Conservation (phyloP, 92 coral and sea anemone species). For the Bergia sp. region DNA sequence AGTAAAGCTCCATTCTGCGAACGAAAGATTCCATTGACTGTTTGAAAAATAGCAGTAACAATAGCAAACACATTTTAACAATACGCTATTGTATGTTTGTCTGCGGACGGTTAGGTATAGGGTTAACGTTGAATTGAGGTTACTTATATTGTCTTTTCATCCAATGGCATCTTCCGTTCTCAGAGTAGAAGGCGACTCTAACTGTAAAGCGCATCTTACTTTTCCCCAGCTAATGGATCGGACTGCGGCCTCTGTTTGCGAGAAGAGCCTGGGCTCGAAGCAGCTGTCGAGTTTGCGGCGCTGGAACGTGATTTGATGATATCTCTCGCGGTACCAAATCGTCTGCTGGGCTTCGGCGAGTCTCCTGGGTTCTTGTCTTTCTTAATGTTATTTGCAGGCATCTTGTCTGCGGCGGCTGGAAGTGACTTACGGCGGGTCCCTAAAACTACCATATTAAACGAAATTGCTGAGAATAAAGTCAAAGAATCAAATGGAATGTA, state of each 20-base stretch:
- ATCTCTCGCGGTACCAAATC: slow-evolving; percentile 42
- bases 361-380: slow-evolving; percentile 26
- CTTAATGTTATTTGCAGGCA: slow-evolving; percentile 25
- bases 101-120: too few relatives aligned
- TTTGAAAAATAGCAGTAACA: too few relatives aligned
- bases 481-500: neutral
- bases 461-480: neutral
- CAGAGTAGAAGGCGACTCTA: too few relatives aligned
- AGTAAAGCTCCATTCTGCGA: too few relatives aligned
- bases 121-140: too few relatives aligned
- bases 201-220: slow-evolving; percentile 24
- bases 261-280: slow-evolving; percentile 36
- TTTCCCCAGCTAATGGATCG: slow-evolving; percentile 63
- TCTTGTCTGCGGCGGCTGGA: slow-evolving; percentile 32
- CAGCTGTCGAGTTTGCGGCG: neutral
- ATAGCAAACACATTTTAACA: too few relatives aligned
- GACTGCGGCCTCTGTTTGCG: slow-evolving; percentile 58
- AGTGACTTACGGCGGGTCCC: slow-evolving; percentile 39
- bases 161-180: too few relatives aligned
- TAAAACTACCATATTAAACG: neutral
- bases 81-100: too few relatives aligned
- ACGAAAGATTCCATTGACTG: too few relatives aligned
- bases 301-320: slow-evolving; percentile 35
- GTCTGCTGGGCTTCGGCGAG: slow-evolving; percentile 36
- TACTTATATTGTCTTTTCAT: too few relatives aligned